phyloP scores from a whole-genome alignment of 2,888 invertebrate genomes.

The Yponomeuta cagnagella region DNA sequence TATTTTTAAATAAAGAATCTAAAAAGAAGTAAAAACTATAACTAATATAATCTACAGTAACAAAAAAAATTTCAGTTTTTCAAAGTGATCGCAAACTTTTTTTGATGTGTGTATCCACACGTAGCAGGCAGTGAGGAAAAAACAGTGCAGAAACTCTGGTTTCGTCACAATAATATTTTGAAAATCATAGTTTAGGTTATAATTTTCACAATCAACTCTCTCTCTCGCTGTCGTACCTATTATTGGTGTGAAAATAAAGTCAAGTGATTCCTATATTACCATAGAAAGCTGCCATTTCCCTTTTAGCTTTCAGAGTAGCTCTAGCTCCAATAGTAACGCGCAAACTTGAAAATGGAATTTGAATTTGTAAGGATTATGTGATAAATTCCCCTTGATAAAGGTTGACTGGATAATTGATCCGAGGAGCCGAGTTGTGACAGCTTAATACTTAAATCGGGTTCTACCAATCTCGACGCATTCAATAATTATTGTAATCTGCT shows the following conservation, averaged over 20 bases:
- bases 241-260: neutral
- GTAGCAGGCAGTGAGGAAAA: too few relatives aligned
- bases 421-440: slow-evolving; percentile 4
- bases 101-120: too few relatives aligned
- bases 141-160: too few relatives aligned
- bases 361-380: slow-evolving; percentile 14
- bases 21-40: too few relatives aligned
- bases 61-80: too few relatives aligned
- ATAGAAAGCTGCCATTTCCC: neutral
- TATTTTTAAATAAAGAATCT: too few relatives aligned
- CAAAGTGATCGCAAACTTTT: too few relatives aligned
- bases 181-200: too few relatives aligned
- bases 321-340: slow-evolving; percentile 4
- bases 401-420: slow-evolving; percentile 15
- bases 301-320: neutral
- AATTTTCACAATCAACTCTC: too few relatives aligned
- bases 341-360: slow-evolving; percentile 12
- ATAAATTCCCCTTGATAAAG: slow-evolving; percentile 15
- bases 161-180: too few relatives aligned
- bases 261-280: neutral
- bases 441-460: slow-evolving; percentile 9
- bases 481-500: neutral
- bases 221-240: too few relatives aligned
- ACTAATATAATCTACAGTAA: too few relatives aligned
- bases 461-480: neutral